Percentiles rank a stretch among this genome's conserved stretches.
phyloP scores from a whole-genome alignment of 1,140 invertebrate species.

The roundworm (Caenorhabditis elegans) region DNA sequence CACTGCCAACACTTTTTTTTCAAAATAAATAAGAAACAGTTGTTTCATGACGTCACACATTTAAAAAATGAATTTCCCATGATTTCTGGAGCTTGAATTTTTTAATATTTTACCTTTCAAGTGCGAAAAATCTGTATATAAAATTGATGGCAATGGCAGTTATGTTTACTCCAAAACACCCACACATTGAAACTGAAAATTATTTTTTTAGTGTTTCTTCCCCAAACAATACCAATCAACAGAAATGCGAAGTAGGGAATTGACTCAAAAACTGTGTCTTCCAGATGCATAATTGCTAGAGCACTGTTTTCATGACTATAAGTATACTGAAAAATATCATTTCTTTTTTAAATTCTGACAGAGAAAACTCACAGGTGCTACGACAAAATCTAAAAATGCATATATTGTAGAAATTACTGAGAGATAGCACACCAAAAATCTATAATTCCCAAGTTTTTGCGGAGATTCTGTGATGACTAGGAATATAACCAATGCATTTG shows the following conservation, averaged over 20 bases:
- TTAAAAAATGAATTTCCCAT: too few relatives aligned
- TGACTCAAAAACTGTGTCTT: background rate
- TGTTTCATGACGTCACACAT: too few relatives aligned
- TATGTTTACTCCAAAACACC: background rate
- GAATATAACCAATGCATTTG: background rate
- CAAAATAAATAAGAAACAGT: too few relatives aligned
- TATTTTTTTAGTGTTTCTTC: too few relatives aligned
- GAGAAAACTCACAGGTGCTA: background rate
- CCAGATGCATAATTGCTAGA: background rate
- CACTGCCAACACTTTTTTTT: too few relatives aligned
- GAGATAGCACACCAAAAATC: background rate
- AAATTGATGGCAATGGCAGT: background rate
- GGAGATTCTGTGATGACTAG: background rate
- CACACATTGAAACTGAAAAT: too few relatives aligned
- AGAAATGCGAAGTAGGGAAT: background rate
- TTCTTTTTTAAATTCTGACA: too few relatives aligned
- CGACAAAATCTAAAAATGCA: background rate
- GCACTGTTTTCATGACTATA: background rate
- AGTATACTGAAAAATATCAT: background rate
- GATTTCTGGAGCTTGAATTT: too few relatives aligned
- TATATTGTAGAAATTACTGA: background rate
- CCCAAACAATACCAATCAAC: background rate
- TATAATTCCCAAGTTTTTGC: background rate
- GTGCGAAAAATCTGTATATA: background rate
- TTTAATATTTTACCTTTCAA: background rate